Conservation (phyloP, 2,113 vertebrate species). For the Lampris incognitus region DNA sequence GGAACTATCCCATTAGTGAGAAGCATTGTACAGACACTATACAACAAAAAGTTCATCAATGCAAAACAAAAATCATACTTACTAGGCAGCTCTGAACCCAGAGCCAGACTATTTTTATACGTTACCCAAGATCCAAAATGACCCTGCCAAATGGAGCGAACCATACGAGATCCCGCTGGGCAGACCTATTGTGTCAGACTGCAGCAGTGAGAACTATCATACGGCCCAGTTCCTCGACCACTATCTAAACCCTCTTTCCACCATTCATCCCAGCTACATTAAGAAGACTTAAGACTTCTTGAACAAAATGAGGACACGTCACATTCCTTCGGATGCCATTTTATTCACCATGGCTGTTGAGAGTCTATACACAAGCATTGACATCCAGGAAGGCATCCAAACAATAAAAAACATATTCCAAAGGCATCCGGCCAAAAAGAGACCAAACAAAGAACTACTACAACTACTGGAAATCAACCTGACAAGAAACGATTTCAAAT, state of each 20-base stretch:
- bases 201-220: not conserved
- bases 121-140: not conserved
- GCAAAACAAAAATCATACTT: not conserved
- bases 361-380: constrained; percentile 7
- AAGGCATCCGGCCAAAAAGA: not conserved
- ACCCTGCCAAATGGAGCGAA: not conserved
- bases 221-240: not conserved
- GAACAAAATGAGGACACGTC: not conserved
- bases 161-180: not conserved
- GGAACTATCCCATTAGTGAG: not conserved
- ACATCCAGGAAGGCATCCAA: not conserved
- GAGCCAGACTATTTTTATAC: not conserved
- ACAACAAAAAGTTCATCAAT: not conserved
- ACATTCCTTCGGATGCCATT: not conserved
- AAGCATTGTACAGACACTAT: not conserved
- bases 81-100: not conserved
- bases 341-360: not conserved
- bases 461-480: not conserved
- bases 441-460: not conserved
- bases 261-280: not conserved
- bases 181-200: not conserved
- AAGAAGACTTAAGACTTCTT: not conserved
- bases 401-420: not conserved
- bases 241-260: not conserved
- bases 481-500: no score